These are phyloP conservation scores for Periophthalmodon schlosseri DNA, from an alignment of 2,113 vertebrate genomes.

Conservation along the genomic window DNA sequence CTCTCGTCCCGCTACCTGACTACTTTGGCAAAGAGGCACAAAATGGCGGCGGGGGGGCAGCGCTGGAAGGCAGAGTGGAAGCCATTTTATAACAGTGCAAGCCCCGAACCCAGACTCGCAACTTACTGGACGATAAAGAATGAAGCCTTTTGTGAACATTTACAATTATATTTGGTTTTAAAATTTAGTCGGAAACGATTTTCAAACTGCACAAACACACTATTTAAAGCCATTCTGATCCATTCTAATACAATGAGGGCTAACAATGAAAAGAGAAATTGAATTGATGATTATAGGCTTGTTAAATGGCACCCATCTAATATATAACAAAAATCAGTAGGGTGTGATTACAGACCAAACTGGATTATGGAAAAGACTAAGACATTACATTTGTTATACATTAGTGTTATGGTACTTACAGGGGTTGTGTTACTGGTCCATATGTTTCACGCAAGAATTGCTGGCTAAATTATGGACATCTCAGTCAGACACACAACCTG, in stretches of 20 bases:
- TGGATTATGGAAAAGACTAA: slow-evolving; percentile 29
- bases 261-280: slow-evolving; percentile 23
- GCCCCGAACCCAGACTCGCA: slow-evolving; percentile 33
- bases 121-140: slow-evolving; percentile 36
- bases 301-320: slow-evolving; percentile 1
- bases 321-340: slow-evolving; percentile 5
- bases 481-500: slow-evolving; percentile 28
- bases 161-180: neutral
- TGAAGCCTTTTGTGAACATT: slow-evolving; percentile 29
- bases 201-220: no score
- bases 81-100: slow-evolving; percentile 79
- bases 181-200: no score
- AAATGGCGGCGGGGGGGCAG: slow-evolving; percentile 76
- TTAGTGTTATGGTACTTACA: slow-evolving; percentile 54
- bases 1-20: slow-evolving; percentile 77
- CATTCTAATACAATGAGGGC: slow-evolving; percentile 40
- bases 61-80: slow-evolving; percentile 67
- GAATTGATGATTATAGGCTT: slow-evolving; percentile 25
- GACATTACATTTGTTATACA: slow-evolving; percentile 16
- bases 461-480: slow-evolving; percentile 23
- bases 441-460: slow-evolving; percentile 41
- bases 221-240: no score
- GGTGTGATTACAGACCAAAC: slow-evolving; percentile 37
- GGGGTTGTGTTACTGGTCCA: slow-evolving; percentile 22
- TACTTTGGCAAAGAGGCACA: slow-evolving; percentile 75